Base-by-base conservation (phyloP, 2,888 invertebrate species). In the Lasioglossum malachurum region DNA sequence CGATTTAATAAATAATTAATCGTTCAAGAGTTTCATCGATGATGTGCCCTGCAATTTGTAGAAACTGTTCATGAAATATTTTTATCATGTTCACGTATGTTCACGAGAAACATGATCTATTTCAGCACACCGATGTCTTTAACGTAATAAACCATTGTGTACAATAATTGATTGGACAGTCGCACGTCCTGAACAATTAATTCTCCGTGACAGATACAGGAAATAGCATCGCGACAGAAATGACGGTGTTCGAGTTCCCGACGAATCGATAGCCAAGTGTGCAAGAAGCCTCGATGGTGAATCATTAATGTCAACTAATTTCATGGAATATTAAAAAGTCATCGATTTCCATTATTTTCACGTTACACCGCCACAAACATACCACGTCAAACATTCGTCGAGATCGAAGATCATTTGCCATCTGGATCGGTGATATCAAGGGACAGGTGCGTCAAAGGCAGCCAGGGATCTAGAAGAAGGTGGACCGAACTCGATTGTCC, bases 191-290 rank as follows among this genome's bases (percentile, higher is more conserved):
- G 27, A n/a, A 19, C 79, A 78, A 86, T 83, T 67, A 77, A 75
- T 80, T 71, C 57, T 74, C 12, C 27, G 44, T 23, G 73, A 79
- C 76, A 27, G 31, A 31, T 44, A 74, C 76, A 57, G 78, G 79
- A 79, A 84, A 76, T 75, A 53, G 76, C 60, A 57, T 72, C 46
- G 82, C 57, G 74, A 46, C 75, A 78, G 67, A 75, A 74, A 74
- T 57, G 60, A 78, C 76, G 69, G 57, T 31, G 64, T 75, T 79
- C 12, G 41, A 78, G 57, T 78, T 46, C 57, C 44, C 73, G 69
- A 46, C 19, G 71, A 76, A 87, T 82, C 82, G 82, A 84, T 84
- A 78, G 16, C 79, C 87, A 38, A 72, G 44, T 41, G 53, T 35
- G 44, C 44, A 73, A 71, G 60, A 64, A 64, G 16, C 64, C n/a